A percentile compares a stretch with the other conserved stretches of the same genome.
phyloP scores from a whole-genome alignment of 2,797 vertebrate species.

The Garrulus glandarius region DNA sequence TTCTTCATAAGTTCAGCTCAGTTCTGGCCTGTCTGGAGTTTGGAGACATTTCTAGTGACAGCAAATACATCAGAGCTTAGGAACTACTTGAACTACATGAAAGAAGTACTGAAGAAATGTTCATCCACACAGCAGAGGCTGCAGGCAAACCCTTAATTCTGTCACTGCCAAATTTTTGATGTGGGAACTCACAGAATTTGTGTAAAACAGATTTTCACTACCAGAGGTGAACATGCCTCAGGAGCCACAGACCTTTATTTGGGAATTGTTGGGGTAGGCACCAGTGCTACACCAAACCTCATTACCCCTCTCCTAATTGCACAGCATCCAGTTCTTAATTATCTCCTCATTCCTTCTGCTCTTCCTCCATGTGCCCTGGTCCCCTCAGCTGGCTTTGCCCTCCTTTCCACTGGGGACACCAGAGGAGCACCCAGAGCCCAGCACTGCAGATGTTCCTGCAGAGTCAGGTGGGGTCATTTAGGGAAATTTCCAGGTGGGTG shows the following conservation, averaged over 20 bases:
- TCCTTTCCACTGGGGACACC: background rate
- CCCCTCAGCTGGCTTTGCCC: background rate
- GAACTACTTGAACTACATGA: background rate
- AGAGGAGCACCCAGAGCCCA: background rate
- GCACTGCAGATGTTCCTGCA: rapidly evolving
- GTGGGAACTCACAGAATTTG: background rate
- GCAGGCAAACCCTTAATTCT: background rate
- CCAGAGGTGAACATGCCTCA: rapidly evolving
- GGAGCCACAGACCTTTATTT: background rate
- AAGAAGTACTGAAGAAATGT: background rate
- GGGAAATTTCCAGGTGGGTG: background rate
- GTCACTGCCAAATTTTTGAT: background rate
- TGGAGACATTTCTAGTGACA: background rate
- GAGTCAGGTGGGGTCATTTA: rapidly evolving
- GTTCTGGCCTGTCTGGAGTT: background rate
- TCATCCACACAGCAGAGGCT: background rate
- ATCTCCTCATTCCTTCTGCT: background rate
- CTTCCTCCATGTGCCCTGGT: background rate
- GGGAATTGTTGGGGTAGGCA: background rate
- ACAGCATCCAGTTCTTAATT: background rate
- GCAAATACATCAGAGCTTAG: background rate
- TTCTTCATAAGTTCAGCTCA: background rate
- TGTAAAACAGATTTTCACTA: background rate
- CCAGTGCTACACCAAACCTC: background rate
- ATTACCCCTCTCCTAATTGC: background rate